phyloP scores from a whole-genome alignment of 2,113 vertebrate species.

The Crypturellus undulatus region DNA sequence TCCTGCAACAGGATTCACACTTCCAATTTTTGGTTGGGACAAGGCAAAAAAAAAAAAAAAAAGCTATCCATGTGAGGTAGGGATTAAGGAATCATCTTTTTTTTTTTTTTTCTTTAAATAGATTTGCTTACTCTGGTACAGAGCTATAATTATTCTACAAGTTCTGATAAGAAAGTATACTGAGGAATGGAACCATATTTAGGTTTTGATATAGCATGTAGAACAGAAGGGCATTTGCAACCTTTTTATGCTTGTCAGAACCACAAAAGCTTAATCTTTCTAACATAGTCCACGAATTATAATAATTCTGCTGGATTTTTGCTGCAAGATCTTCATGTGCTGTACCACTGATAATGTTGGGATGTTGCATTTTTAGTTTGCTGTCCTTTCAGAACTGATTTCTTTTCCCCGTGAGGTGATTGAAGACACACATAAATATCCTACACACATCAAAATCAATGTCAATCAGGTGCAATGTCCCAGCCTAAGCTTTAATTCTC shows the following conservation, averaged over 20 bases:
- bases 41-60: background rate
- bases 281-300: constrained; percentile 24
- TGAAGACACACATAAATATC: constrained; percentile 67
- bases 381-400: constrained; percentile 79
- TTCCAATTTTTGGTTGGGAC: background rate
- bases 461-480: constrained; percentile 71
- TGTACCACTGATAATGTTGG: constrained; percentile 32
- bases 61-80: background rate
- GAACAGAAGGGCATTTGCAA: too few relatives aligned
- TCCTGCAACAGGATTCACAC: background rate
- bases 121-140: background rate
- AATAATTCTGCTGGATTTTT: constrained; percentile 27
- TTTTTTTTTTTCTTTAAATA: background rate
- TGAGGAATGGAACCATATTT: constrained; percentile 3
- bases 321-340: constrained; percentile 46
- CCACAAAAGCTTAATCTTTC: constrained; percentile 24
- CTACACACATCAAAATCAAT: constrained; percentile 75
- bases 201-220: too few relatives aligned
- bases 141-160: background rate
- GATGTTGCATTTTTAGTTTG: constrained; percentile 84
- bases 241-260: too few relatives aligned
- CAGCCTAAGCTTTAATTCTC: constrained; percentile 76
- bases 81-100: background rate
- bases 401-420: constrained; percentile 63
- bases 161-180: background rate